These are phyloP conservation scores for Sus scrofa DNA, from an alignment of 2,113 vertebrate genomes.

Conservation along the genomic window DNA sequence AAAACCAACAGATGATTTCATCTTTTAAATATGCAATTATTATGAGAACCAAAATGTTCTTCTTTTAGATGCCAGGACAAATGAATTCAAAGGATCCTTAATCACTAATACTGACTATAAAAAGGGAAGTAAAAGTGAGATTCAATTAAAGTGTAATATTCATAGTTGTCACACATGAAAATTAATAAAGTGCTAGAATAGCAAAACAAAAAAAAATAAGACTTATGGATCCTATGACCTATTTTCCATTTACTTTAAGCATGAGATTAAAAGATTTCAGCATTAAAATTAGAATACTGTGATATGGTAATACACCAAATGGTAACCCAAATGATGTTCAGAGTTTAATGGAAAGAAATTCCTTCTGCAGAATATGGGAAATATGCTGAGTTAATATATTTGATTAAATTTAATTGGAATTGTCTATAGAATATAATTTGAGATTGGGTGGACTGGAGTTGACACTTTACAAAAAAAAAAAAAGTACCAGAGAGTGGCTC, in stretches of 20 bases:
- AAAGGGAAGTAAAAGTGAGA: slow-evolving; percentile 64
- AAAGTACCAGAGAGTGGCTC: neutral
- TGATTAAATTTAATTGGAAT: neutral
- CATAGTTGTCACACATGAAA: slow-evolving; percentile 53
- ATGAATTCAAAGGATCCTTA: slow-evolving; percentile 64
- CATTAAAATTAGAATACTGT: slow-evolving; percentile 6
- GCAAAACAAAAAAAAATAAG: slow-evolving; percentile 12
- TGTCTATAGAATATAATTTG: neutral
- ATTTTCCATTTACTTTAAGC: slow-evolving; percentile 43
- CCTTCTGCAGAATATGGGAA: neutral
- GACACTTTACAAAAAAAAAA: slow-evolving; percentile 27
- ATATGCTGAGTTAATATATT: neutral
- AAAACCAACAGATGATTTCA: slow-evolving; percentile 75
- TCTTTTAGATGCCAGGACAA: slow-evolving; percentile 64
- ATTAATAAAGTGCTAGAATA: slow-evolving; percentile 69
- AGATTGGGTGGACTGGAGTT: neutral
- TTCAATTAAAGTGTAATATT: slow-evolving; percentile 52
- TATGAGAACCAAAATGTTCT: slow-evolving; percentile 57
- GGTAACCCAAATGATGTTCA: neutral
- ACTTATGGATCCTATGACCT: neutral
- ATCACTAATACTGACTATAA: slow-evolving; percentile 42
- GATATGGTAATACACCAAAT: neutral
- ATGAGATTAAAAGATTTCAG: slow-evolving; percentile 19
- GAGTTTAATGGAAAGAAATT: neutral
- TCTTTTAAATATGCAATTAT: slow-evolving; percentile 65